Evolutionary conservation across 2,888 invertebrate genomes (phyloP), one percentile per base, ranked within the genome.

Genomic region (Carabus problematicus): DNA sequence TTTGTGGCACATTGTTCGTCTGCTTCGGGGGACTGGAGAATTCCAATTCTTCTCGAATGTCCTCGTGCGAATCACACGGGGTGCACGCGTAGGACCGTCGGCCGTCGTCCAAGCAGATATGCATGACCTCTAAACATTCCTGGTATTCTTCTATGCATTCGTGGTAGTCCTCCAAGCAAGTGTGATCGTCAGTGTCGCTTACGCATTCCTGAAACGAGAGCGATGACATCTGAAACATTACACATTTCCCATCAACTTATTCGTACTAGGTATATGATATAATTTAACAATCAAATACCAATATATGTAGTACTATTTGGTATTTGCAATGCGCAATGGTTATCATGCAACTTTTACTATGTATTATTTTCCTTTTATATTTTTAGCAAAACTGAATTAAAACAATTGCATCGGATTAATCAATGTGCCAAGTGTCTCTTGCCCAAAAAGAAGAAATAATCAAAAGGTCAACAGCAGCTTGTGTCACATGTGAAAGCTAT

Each of bases 131-230:
- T 64, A 88, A 74, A 14, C 87, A 87, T 76, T 88, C 88, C 4
- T 87, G 87, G 73, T 88, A 88, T 75, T 88, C 88, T 77, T 88
- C 88, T 52, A 88, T 84, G 74, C 88, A 88, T 78, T 88, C 88
- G 77, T 88, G 88, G 75, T 87, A 88, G 54, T 88, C 88, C 70
- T 88, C 88, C 80, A 88, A 83, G 49, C 87, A 87, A 0, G 87
- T 88, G 75, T 87, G 87, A 73, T 88, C 87, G 6, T 85, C 85
- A 64, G 86, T 78, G 0, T 87, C 87, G 75, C 85, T 84, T 69
- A 84, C 77, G 74, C 82, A 84, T 80, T 85, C 85, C 85, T 85
- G 82, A 73, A 73, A 76, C 77, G 76, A 72, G 63, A 71, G 67
- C 68, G 71, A 74, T 60, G 71, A 71, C 52, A 71, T 70, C 71